Evolutionary conservation across 2,888 invertebrate genomes (phyloP), one percentile per base, ranked within the genome.

Genomic region (Ormyrus pomaceus): DNA sequence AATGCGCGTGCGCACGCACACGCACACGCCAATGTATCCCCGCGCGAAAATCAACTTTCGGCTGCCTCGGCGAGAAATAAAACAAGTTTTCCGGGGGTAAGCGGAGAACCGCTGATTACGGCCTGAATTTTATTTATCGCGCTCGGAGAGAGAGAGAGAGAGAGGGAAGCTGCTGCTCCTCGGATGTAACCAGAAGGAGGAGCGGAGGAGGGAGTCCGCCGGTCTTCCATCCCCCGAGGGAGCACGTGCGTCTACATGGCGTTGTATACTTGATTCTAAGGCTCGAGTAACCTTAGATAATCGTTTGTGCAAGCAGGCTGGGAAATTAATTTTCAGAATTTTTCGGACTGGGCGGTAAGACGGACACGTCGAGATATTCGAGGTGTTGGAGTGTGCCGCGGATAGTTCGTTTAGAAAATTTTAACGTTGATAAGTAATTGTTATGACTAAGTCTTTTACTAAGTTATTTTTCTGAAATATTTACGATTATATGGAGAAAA

Each of bases 51-150:
- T 75, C 58, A 53, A 58, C 10, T 45, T 4, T 50, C 61, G 7
- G 7, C 8, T 11, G n/a, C 6, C 13, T 34, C 55, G 19, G 50
- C 56, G 53, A 34, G 7, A 50, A 82, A 79, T 78, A 4, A 34
- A 34, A 34, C 34, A 34, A 82, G 82, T 82, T 83, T 82, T 83
- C 82, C 83, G 79, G 78, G 74, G 78, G 74, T 83, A 83, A 77
- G 62, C 71, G 72, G 77, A 82, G 81, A 82, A 81, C 77, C 82
- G 56, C 82, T 82, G 84, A 83, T 84, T 83, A 84, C 78, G 79
- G 81, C 77, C 70, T 77, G 81, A 82, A 82, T 82, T 84, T 83
- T 84, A 82, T 82, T 84, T 71, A 71, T 71, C 56, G 70, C 65
- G 65, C 56, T 58, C 45, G 56, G 10, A n/a, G 64, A 65, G 62